Conservation (phyloP, 2,113 vertebrate species). For the Salvelinus fontinalis region DNA sequence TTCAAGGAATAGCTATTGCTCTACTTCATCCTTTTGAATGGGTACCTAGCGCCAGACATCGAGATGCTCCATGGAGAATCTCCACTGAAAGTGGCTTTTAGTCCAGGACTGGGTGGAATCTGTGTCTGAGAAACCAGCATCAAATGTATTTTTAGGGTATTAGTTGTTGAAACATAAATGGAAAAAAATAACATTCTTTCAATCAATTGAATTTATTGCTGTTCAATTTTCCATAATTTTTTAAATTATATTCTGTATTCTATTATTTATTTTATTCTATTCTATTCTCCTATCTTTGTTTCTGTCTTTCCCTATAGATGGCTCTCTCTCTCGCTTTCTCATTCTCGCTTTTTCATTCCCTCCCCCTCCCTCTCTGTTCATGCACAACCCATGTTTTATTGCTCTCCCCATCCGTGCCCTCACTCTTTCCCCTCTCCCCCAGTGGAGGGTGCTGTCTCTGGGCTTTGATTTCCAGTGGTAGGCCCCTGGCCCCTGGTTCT, state of each 20-base stretch:
- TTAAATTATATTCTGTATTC: neutral
- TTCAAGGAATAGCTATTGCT: no score
- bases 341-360: constrained; percentile 9
- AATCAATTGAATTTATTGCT: no score
- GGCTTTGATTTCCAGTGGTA: constrained; percentile 10
- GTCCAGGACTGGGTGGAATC: no score
- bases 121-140: no score
- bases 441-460: constrained; percentile 19
- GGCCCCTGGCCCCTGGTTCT: constrained; percentile 12
- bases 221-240: neutral
- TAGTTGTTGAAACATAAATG: no score
- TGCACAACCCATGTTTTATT: neutral
- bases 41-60: no score
- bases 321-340: neutral
- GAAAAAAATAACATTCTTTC: no score
- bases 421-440: constrained; percentile 1
- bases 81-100: no score
- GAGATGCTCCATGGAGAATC: no score
- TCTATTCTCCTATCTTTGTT: neutral
- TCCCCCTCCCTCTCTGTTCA: neutral
- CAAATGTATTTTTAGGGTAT: no score
- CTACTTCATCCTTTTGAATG: no score
- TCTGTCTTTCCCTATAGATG: neutral
- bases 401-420: neutral
- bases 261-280: neutral